Evolutionary conservation across 2,797 vertebrate species (phyloP).

Genomic region (Emydoidea blandingii): DNA sequence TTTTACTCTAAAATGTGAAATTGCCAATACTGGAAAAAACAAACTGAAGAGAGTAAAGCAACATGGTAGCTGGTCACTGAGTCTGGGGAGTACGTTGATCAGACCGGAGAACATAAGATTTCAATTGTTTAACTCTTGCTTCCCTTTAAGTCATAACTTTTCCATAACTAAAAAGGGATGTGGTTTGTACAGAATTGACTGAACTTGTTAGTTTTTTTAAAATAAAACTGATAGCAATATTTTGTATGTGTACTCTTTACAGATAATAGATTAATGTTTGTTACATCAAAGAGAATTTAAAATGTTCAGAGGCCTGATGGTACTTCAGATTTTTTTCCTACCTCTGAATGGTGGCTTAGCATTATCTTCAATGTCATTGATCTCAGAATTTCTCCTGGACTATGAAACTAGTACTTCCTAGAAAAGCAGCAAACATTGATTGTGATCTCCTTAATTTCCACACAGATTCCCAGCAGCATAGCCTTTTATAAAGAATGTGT

Average conservation of each 20-base stretch:
- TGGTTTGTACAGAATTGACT: neutral
- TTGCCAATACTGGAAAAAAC: neutral
- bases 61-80: neutral
- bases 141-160: neutral
- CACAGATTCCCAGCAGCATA: neutral
- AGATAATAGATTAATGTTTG: neutral
- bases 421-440: neutral
- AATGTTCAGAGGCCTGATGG: neutral
- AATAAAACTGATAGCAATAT: neutral
- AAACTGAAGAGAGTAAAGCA: neutral
- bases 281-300: neutral
- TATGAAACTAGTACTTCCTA: neutral
- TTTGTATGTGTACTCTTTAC: neutral
- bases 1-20: neutral
- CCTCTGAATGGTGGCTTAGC: neutral
- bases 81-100: neutral
- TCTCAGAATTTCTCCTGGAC: neutral
- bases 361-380: neutral
- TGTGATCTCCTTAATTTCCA: neutral
- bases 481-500: neutral
- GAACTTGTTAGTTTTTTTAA: neutral
- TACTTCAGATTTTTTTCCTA: neutral
- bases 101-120: neutral
- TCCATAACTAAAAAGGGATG: neutral
- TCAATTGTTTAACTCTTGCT: neutral